Conservation (phyloP, 1,140 invertebrate genomes). For the Vanessa atalanta region DNA sequence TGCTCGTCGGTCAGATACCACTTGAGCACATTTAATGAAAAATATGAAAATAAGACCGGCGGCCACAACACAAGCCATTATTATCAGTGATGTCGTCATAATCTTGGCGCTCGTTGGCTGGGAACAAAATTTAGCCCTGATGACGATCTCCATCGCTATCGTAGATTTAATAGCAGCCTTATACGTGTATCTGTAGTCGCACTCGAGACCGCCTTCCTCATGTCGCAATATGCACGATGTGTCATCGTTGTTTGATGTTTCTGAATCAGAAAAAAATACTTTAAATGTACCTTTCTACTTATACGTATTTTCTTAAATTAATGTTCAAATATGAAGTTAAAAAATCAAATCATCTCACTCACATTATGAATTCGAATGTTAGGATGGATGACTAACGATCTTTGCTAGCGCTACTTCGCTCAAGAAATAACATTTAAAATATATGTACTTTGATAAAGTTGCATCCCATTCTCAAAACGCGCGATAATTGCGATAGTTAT, state of each 20-base stretch:
- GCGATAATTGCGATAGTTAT: no score
- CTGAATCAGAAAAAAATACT: constrained; percentile 12
- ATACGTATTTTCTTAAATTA: constrained; percentile 40
- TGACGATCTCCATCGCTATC: constrained; percentile 63
- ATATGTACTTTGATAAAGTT: no score
- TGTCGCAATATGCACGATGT: constrained; percentile 69
- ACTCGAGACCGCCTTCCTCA: constrained; percentile 71
- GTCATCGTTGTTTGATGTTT: constrained; percentile 36
- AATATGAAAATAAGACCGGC: constrained; percentile 73
- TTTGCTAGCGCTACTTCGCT: no score
- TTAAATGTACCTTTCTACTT: background rate
- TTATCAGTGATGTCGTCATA: constrained; percentile 61
- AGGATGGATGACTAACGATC: no score
- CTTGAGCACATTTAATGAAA: constrained; percentile 68
- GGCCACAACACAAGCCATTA: constrained; percentile 71
- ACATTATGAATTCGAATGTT: no score
- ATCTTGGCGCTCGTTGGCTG: constrained; percentile 65
- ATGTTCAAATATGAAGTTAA: background rate
- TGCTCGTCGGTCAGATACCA: constrained; percentile 75
- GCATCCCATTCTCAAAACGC: no score
- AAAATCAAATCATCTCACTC: no score
- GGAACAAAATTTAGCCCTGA: constrained; percentile 68
- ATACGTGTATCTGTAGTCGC: constrained; percentile 80
- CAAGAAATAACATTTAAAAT: no score
- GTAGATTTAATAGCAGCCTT: constrained; percentile 45